phyloP scores from a whole-genome alignment of 2,888 invertebrate species.

The Hipparchia sbordonii region DNA sequence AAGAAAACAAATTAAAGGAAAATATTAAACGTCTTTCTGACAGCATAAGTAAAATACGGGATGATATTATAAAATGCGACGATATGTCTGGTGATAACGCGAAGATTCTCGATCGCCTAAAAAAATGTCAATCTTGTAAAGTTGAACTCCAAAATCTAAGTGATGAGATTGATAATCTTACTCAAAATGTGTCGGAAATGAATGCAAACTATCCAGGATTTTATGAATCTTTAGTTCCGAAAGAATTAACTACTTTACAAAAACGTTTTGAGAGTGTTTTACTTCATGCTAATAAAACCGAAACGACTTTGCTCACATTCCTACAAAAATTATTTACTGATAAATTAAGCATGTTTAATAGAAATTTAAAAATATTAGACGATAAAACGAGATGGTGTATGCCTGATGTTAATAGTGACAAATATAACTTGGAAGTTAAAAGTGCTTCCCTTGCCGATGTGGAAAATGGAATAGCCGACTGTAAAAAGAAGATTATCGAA shows the following conservation, averaged over 20 bases:
- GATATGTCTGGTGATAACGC: conserved; percentile 94
- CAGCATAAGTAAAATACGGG: conserved; percentile 88
- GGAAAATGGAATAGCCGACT: conserved; percentile 87
- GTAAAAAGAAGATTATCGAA: conserved; percentile 85
- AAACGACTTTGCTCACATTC: conserved; percentile 89
- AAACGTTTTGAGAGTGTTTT: conserved; percentile 91
- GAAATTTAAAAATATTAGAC: conserved; percentile 90
- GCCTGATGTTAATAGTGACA: conserved; percentile 94
- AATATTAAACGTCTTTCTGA: conserved; percentile 88
- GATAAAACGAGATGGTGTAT: conserved; percentile 97
- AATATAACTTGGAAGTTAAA: conserved; percentile 96
- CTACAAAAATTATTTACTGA: conserved; percentile 94
- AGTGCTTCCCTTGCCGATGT: conserved; percentile 90
- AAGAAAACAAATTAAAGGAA: conserved; percentile 87
- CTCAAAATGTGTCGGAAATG: conserved; percentile 87
- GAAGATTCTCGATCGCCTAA: conserved; percentile 90
- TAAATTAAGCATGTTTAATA: conserved; percentile 90
- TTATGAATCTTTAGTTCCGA: conserved; percentile 89
- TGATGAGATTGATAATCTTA: conserved; percentile 86
- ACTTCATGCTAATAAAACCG: conserved; percentile 91
- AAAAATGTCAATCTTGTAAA: conserved; percentile 88
- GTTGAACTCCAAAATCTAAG: conserved; percentile 87
- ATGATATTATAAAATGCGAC: conserved; percentile 94
- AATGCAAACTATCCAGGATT: conserved; percentile 90
- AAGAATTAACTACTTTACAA: conserved; percentile 92